Percentiles rank a stretch among this genome's conserved stretches.
Conservation (phyloP, 2,113 vertebrate genomes). For the Neogobius melanostomus region DNA sequence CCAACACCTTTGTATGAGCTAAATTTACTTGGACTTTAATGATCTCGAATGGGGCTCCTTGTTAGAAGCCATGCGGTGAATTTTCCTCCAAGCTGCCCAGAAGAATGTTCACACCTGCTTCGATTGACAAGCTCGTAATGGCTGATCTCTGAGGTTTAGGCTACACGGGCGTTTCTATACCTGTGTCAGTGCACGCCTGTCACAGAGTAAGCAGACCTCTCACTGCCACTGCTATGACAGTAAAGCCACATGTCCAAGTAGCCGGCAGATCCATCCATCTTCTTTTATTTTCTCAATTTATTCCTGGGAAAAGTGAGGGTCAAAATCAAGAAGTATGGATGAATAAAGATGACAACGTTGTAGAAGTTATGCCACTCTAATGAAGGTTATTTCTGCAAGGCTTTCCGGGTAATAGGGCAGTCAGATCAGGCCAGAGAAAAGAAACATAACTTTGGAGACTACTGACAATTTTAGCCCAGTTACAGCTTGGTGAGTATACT, state of each 20-base stretch:
- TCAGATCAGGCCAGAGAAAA: constrained; percentile 19
- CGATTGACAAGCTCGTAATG: constrained; percentile 75
- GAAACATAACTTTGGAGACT: constrained; percentile 5
- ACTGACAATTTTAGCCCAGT: neutral
- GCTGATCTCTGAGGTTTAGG: constrained; percentile 61
- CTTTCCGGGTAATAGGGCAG: constrained; percentile 31
- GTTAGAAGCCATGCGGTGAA: constrained; percentile 49
- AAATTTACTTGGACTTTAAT: constrained; percentile 64
- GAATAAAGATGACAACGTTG: constrained; percentile 54
- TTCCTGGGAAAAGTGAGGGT: constrained; percentile 30
- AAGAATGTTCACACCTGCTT: constrained; percentile 50
- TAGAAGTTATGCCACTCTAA: constrained; percentile 41
- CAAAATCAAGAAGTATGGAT: constrained; percentile 56
- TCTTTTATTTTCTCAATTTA: constrained; percentile 23
- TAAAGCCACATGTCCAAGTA: constrained; percentile 75
- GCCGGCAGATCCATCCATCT: constrained; percentile 70
- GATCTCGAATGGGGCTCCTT: constrained; percentile 60
- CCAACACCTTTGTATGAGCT: constrained; percentile 46
- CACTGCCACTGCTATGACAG: constrained; percentile 53
- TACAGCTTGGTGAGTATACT: neutral
- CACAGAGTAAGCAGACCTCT: constrained; percentile 60
- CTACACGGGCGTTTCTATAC: constrained; percentile 55
- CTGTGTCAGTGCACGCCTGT: constrained; percentile 68
- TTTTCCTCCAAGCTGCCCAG: constrained; percentile 50
- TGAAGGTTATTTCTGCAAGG: constrained; percentile 47